Evolutionary conservation across 2,113 vertebrate genomes (phyloP).

Genomic region (Corydoras sp.): DNA sequence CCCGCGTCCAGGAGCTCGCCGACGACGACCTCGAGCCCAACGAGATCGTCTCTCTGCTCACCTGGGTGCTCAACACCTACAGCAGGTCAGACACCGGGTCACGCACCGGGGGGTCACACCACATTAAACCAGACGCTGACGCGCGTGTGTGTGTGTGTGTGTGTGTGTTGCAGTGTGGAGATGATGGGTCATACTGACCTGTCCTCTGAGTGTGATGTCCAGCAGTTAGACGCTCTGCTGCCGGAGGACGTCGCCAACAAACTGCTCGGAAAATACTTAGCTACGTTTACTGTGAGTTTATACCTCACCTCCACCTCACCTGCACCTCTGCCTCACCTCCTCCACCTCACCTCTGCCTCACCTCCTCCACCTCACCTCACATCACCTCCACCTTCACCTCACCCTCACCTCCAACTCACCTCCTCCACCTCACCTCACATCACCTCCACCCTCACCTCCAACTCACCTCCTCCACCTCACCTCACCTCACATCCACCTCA

Average conservation of each 20-base stretch:
- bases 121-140: not conserved
- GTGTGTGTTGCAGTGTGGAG: conserved; percentile 65
- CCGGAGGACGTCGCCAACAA: conserved; percentile 76
- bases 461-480: too few species aligned
- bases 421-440: too few species aligned
- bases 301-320: too few species aligned
- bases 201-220: conserved; percentile 78
- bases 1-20: conserved; percentile 82
- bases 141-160: conserved; percentile 15
- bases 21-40: conserved; percentile 90
- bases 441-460: too few species aligned
- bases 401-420: too few species aligned
- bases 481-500: too few species aligned
- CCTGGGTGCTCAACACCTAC: conserved; percentile 96
- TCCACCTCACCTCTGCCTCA: too few species aligned
- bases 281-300: conserved; percentile 86
- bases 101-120: too few species aligned
- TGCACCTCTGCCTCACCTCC: too few species aligned
- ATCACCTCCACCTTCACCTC: too few species aligned
- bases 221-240: conserved; percentile 73
- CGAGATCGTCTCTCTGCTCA: conserved; percentile 89
- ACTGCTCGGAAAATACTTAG: conserved; percentile 86
- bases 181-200: conserved; percentile 94
- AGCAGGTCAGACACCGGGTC: conserved; percentile 66
- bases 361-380: too few species aligned